Conservation (phyloP, 1,140 invertebrate genomes). For the Phthorimaea operculella region DNA sequence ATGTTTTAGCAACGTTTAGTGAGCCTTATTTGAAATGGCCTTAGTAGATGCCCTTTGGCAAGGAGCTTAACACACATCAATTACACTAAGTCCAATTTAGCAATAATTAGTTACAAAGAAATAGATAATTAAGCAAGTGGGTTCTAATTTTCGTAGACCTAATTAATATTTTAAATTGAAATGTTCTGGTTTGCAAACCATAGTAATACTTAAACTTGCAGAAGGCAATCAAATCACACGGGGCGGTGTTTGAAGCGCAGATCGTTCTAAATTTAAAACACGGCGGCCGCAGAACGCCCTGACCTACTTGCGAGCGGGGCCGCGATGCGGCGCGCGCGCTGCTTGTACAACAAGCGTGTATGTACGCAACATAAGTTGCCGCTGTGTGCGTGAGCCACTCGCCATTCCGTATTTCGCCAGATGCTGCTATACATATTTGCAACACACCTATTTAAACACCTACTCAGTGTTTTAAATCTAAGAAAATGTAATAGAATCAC, state of each 20-base stretch:
- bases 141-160: too few species aligned
- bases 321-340: slow-evolving; percentile 63
- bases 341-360: slow-evolving; percentile 33
- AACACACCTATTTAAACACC: slow-evolving; percentile 30
- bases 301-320: slow-evolving; percentile 64
- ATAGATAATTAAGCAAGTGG: too few species aligned
- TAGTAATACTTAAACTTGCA: slow-evolving; percentile 32
- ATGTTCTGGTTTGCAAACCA: too few species aligned
- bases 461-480: background rate
- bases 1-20: too few species aligned
- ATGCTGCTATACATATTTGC: slow-evolving; percentile 54
- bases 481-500: background rate
- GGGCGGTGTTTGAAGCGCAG: slow-evolving; percentile 59
- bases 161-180: too few species aligned
- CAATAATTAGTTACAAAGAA: too few species aligned
- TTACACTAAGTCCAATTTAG: background rate
- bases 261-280: slow-evolving; percentile 67
- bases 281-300: slow-evolving; percentile 64
- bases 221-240: slow-evolving; percentile 49
- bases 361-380: slow-evolving; percentile 39
- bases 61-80: background rate
- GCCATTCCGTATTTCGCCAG: slow-evolving; percentile 62
- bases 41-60: background rate
- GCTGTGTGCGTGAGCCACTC: slow-evolving; percentile 49
- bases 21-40: background rate